Conservation (phyloP, 92 coral and sea anemone species). For the Ricordea florida region DNA sequence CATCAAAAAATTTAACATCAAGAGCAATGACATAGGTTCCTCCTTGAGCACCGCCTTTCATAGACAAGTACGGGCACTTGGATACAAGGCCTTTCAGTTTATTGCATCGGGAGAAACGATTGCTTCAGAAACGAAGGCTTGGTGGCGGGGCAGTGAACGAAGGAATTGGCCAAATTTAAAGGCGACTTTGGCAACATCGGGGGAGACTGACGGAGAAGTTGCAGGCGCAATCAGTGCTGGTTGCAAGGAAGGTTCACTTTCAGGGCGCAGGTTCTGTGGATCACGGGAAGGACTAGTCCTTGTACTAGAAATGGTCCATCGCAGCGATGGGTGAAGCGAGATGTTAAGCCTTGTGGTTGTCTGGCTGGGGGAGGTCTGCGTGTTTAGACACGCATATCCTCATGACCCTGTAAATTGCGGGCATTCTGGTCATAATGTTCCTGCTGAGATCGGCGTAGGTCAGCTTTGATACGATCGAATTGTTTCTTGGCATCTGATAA, state of each 20-base stretch:
- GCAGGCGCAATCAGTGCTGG: neutral
- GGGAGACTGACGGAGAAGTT: neutral
- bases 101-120: no score
- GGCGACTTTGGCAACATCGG: slow-evolving; percentile 56
- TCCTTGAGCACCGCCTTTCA: no score
- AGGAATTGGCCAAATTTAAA: slow-evolving; percentile 38
- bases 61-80: no score
- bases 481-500: neutral
- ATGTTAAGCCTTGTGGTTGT: slow-evolving; percentile 20
- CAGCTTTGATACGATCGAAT: no score
- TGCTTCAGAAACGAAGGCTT: slow-evolving; percentile 53
- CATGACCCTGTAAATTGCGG: slow-evolving; percentile 19
- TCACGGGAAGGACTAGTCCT: slow-evolving; percentile 11
- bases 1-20: no score
- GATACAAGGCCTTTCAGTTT: no score
- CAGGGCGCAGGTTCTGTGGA: neutral
- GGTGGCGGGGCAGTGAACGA: neutral
- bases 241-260: neutral
- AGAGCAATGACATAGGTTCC: no score
- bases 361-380: slow-evolving; percentile 10
- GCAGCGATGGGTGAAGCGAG: slow-evolving; percentile 24
- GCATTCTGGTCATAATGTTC: slow-evolving; percentile 28
- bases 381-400: slow-evolving; percentile 22
- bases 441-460: slow-evolving; percentile 1
- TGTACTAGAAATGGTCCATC: slow-evolving; percentile 44